Conservation (phyloP, 37 sponge, comb jelly and placozoan species). For the Hormiphora californensis region DNA sequence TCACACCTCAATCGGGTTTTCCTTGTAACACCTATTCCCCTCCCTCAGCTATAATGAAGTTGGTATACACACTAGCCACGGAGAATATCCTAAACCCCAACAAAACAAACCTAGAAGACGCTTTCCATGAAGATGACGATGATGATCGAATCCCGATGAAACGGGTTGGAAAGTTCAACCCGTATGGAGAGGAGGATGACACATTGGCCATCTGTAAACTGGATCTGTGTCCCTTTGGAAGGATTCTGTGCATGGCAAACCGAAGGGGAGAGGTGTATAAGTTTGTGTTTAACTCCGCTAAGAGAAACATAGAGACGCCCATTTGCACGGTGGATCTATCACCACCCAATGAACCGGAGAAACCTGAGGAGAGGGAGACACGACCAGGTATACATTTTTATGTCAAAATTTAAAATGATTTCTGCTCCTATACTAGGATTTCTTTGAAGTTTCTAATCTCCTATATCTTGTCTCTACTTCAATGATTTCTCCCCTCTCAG, state of each 20-base stretch:
- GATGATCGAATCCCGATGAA: constrained; percentile 6
- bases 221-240: constrained; percentile 40
- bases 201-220: constrained; percentile 12
- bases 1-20: no score
- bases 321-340: constrained; percentile 33
- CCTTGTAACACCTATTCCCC: no score
- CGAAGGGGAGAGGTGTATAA: constrained; percentile 26
- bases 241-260: constrained; percentile 20
- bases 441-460: no score
- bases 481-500: no score
- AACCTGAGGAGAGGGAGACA: constrained; percentile 21
- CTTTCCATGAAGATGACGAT: background rate
- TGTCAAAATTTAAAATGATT: no score
- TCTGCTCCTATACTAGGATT: no score
- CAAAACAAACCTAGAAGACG: constrained; percentile 1
- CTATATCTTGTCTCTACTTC: no score
- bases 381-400: no score
- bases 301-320: constrained; percentile 42
- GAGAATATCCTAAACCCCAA: constrained; percentile 3
- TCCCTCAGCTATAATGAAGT: constrained; percentile 47
- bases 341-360: constrained; percentile 19
- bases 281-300: constrained; percentile 38
- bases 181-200: constrained; percentile 8
- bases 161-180: background rate
- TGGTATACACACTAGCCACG: constrained; percentile 40